These are phyloP conservation scores for Zosterops hypoxanthus DNA, from an alignment of 2,113 vertebrate species.

Conservation along the genomic window DNA sequence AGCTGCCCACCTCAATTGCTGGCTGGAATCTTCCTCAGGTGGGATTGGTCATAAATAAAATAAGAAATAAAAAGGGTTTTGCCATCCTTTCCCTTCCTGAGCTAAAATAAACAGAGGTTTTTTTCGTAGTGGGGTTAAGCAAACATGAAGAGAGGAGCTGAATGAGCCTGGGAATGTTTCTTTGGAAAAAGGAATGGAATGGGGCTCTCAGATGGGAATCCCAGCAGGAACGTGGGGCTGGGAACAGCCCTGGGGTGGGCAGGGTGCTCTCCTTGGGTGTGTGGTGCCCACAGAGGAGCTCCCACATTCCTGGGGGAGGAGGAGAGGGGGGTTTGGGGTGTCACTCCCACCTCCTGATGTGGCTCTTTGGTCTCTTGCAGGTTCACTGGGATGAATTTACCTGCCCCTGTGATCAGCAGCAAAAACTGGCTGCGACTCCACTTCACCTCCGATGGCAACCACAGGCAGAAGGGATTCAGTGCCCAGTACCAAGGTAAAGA, in stretches of 20 bases:
- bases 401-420: constrained; percentile 96
- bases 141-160: neutral
- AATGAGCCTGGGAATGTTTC: neutral
- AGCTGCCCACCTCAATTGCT: neutral
- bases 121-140: neutral
- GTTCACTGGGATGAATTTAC: constrained; percentile 94
- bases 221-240: rapidly evolving
- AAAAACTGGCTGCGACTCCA: constrained; percentile 98
- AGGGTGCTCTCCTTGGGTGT: rapidly evolving
- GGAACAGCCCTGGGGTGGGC: rapidly evolving
- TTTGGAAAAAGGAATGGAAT: neutral
- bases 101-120: neutral
- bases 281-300: rapidly evolving
- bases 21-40: neutral
- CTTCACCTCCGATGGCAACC: constrained; percentile 95
- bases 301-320: rapidly evolving
- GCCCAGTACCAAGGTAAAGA: constrained; percentile 94
- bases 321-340: neutral
- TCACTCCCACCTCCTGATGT: rapidly evolving
- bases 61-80: neutral
- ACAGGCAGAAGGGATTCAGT: constrained; percentile 93
- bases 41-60: neutral
- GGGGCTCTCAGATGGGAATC: rapidly evolving
- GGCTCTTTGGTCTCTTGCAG: constrained; percentile 62
- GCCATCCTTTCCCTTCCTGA: neutral